Evolutionary conservation across 2,888 invertebrate species (phyloP).

Genomic region (Margaritifera margaritifera): DNA sequence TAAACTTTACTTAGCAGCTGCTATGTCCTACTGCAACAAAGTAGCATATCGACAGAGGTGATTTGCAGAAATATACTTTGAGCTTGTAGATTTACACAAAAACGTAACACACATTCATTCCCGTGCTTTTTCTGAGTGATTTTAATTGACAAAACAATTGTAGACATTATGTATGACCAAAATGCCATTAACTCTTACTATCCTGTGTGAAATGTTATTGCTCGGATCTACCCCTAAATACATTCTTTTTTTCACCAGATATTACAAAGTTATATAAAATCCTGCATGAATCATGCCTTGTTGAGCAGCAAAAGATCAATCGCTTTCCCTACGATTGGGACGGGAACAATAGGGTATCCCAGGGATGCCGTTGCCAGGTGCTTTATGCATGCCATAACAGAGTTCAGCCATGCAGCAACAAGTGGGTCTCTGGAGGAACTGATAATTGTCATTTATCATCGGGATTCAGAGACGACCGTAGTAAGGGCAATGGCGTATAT

Average conservation of each 20-base stretch:
- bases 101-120: too few relatives aligned
- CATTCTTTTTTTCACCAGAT: constrained; percentile 4
- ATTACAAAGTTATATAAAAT: constrained; percentile 10
- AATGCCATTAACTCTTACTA: too few relatives aligned
- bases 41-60: too few relatives aligned
- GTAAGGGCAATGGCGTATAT: constrained; percentile 8
- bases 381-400: constrained; percentile 17
- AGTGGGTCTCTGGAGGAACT: constrained; percentile 13
- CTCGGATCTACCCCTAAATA: too few relatives aligned
- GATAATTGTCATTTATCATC: constrained; percentile 16
- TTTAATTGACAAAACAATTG: too few relatives aligned
- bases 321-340: constrained; percentile 29
- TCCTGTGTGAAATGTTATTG: too few relatives aligned
- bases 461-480: constrained; percentile 12
- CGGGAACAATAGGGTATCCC: constrained; percentile 17
- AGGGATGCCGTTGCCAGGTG: constrained; percentile 15
- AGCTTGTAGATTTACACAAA: too few relatives aligned
- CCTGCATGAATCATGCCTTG: constrained; percentile 17
- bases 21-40: too few relatives aligned
- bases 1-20: too few relatives aligned
- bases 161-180: too few relatives aligned
- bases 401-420: constrained; percentile 17
- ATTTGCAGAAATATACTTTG: too few relatives aligned
- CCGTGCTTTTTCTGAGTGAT: too few relatives aligned
- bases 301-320: constrained; percentile 11